A percentile compares a stretch with the other conserved stretches of the same genome.
Evolutionary conservation across 1,140 invertebrate species (phyloP).

Genomic region (Drosophila subobscura): DNA sequence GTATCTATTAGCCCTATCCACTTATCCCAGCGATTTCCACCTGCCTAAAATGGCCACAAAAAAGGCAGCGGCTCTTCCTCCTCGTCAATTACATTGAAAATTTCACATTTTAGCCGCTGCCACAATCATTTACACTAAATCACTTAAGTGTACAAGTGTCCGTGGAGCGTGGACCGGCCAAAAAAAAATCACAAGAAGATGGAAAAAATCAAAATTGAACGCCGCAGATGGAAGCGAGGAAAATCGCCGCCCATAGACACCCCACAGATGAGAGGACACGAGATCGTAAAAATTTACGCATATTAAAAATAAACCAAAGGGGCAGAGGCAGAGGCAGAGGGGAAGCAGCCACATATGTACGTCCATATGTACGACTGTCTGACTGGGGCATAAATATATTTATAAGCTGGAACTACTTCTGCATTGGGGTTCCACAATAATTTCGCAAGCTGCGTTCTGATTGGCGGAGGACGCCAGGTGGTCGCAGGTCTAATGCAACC

Average conservation of each 20-base stretch:
- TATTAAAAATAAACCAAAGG: slow-evolving; percentile 74
- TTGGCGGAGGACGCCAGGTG: slow-evolving; percentile 73
- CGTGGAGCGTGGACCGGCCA: slow-evolving; percentile 40
- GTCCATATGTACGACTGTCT: no score
- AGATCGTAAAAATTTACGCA: slow-evolving; percentile 76
- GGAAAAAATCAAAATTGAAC: slow-evolving; percentile 13
- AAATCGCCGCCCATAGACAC: slow-evolving; percentile 49
- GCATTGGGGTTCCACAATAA: slow-evolving; percentile 57
- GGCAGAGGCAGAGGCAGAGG: not conserved
- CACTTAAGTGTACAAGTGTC: slow-evolving; percentile 79
- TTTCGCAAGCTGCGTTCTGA: slow-evolving; percentile 68
- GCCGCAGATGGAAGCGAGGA: slow-evolving; percentile 19
- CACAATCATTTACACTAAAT: slow-evolving; percentile 81
- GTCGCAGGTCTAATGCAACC: slow-evolving; percentile 69
- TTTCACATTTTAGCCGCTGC: slow-evolving; percentile 52
- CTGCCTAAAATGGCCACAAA: slow-evolving; percentile 24
- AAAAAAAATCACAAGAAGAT: slow-evolving; percentile 13
- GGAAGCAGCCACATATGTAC: slow-evolving; percentile 14
- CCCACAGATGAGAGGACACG: slow-evolving; percentile 35
- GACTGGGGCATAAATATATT: no score
- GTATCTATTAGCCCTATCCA: slow-evolving; percentile 19
- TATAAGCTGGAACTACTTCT: slow-evolving; percentile 23
- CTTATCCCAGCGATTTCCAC: slow-evolving; percentile 26
- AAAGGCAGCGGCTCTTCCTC: not conserved
- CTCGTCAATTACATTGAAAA: slow-evolving; percentile 42